phyloP scores from a whole-genome alignment of 2,797 vertebrate species.

The Valencia hispanica region DNA sequence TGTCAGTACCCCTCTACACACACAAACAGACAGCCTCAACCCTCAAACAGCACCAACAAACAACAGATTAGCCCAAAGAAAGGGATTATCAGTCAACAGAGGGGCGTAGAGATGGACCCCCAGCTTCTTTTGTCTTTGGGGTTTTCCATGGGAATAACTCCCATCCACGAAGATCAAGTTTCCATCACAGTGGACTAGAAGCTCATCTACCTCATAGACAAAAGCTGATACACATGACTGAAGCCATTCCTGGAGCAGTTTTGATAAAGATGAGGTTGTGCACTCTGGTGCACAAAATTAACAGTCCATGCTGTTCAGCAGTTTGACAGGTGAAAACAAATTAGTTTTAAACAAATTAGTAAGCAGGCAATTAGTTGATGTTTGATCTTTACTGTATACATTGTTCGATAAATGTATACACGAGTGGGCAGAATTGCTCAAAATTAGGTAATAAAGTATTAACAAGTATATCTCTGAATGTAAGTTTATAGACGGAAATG shows the following conservation, averaged over 20 bases:
- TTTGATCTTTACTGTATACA: constrained; percentile 1
- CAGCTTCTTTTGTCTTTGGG: constrained; percentile 65
- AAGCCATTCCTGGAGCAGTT: constrained; percentile 34
- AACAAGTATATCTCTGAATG: not conserved
- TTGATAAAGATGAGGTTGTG: constrained; percentile 38
- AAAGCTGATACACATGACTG: constrained; percentile 45
- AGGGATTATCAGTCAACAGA: constrained; percentile 73
- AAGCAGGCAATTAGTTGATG: constrained; percentile 7
- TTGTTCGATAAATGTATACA: not conserved
- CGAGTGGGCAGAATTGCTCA: not conserved
- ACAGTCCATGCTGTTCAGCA: constrained; percentile 21
- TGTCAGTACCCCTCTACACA: constrained; percentile 29
- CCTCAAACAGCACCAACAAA: constrained; percentile 60
- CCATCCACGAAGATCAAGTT: constrained; percentile 55
- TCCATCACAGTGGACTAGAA: constrained; percentile 47
- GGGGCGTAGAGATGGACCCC: constrained; percentile 59
- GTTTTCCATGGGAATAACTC: constrained; percentile 61
- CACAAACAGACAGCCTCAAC: constrained; percentile 40
- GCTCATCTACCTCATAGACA: constrained; percentile 60
- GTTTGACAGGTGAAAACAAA: constrained; percentile 23
- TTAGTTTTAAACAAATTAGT: no score
- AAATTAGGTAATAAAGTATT: not conserved
- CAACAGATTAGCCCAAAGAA: constrained; percentile 73
- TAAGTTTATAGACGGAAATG: not conserved
- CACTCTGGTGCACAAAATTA: constrained; percentile 28